Conservation (phyloP, 2,888 invertebrate species). For the Salpingus planirostris region DNA sequence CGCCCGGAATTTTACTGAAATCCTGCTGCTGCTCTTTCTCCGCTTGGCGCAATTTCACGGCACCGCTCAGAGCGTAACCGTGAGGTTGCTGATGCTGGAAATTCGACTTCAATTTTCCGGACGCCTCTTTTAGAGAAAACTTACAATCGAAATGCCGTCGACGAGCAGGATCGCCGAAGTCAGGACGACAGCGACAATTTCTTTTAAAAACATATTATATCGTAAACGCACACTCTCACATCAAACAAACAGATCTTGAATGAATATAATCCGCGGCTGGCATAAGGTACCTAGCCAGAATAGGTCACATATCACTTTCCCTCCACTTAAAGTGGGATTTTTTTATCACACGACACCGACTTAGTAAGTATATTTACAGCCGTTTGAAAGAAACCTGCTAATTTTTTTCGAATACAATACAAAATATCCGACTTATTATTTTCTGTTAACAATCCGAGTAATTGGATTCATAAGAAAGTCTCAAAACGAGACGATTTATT, state of each 20-base stretch:
- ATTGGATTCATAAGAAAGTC: too few species aligned
- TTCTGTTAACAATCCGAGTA: too few species aligned
- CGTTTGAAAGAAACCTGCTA: constrained; percentile 1
- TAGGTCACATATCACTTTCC: constrained; percentile 18
- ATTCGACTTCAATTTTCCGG: constrained; percentile 4
- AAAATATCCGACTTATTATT: too few species aligned
- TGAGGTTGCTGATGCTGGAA: background rate
- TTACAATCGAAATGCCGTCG: constrained; percentile 15
- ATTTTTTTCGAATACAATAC: constrained; percentile 3
- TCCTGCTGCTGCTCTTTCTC: constrained; percentile 63
- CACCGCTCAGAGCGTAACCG: constrained; percentile 5
- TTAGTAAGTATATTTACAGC: too few species aligned
- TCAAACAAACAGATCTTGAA: constrained; percentile 9
- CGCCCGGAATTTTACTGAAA: constrained; percentile 70
- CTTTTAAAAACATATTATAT: too few species aligned
- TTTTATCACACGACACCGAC: constrained; percentile 3
- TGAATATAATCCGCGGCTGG: constrained; percentile 6
- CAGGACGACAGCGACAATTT: too few species aligned
- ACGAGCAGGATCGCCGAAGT: constrained; percentile 8
- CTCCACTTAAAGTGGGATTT: constrained; percentile 11
- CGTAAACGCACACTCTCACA: constrained; percentile 9
- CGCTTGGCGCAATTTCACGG: constrained; percentile 32
- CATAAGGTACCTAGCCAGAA: too few species aligned
- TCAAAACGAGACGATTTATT: too few species aligned
- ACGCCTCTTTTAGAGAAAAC: constrained; percentile 5